Evolutionary conservation across 1,140 invertebrate species (phyloP).

Genomic region (Euura lappo): DNA sequence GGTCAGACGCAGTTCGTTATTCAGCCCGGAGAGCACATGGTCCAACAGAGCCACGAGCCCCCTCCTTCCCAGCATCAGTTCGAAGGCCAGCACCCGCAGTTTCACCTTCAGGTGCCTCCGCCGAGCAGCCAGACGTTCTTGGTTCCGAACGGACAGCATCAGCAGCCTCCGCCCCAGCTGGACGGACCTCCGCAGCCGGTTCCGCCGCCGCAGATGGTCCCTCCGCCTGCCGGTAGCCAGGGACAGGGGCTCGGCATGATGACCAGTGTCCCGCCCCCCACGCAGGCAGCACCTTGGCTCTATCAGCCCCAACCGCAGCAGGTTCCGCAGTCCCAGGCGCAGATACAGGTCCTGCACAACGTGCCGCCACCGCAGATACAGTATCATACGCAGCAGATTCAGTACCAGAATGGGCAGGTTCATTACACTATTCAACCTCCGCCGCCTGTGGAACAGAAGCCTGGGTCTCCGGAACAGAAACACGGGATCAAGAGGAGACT

Average conservation of each 20-base stretch:
- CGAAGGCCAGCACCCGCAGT: constrained; percentile 43
- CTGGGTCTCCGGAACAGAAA: constrained; percentile 51
- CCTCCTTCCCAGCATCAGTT: constrained; percentile 47
- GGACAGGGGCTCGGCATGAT: constrained; percentile 54
- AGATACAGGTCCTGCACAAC: constrained; percentile 51
- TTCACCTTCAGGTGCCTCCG: constrained; percentile 50
- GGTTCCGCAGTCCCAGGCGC: constrained; percentile 46
- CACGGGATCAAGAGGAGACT: constrained; percentile 55
- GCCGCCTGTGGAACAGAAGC: constrained; percentile 47
- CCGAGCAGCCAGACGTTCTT: constrained; percentile 46
- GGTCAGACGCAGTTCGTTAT: constrained; percentile 52
- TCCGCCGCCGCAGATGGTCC: constrained; percentile 57
- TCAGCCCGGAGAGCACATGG: constrained; percentile 49
- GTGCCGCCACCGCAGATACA: constrained; percentile 51
- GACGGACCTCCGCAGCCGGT: constrained; percentile 49
- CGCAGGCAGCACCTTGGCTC: constrained; percentile 52
- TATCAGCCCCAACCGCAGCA: constrained; percentile 49
- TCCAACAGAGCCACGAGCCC: constrained; percentile 49
- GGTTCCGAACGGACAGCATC: constrained; percentile 38
- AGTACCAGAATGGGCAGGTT: constrained; percentile 57
- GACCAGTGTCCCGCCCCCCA: constrained; percentile 52
- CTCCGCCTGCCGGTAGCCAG: constrained; percentile 49
- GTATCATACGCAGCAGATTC: constrained; percentile 54
- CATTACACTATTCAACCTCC: constrained; percentile 54
- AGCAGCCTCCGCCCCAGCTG: constrained; percentile 33